These are phyloP conservation scores for Helicoverpa zea DNA, from an alignment of 1,140 invertebrate genomes.

Conservation along the genomic window DNA sequence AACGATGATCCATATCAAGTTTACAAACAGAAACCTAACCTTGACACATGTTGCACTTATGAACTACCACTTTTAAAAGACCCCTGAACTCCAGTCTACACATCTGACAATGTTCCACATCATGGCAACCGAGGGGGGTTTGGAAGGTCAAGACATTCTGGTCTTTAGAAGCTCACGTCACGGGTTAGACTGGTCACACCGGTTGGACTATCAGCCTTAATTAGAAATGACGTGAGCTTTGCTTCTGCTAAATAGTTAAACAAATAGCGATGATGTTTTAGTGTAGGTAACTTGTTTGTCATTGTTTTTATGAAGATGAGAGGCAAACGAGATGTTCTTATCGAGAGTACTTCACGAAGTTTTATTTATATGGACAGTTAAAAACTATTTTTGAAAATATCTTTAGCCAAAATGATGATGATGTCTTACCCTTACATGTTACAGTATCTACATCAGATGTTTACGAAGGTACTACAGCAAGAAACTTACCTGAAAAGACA, in stretches of 20 bases:
- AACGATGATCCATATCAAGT: neutral
- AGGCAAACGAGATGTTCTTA: too few species aligned
- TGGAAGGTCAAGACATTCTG: neutral
- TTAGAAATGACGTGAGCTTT: constrained; percentile 35
- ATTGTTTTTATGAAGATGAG: neutral
- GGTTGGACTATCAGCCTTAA: constrained; percentile 16
- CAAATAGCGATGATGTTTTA: constrained; percentile 4
- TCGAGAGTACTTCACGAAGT: too few species aligned
- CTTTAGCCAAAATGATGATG: too few species aligned
- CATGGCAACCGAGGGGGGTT: neutral
- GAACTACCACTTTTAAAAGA: neutral
- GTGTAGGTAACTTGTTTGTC: neutral
- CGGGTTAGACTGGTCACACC: constrained; percentile 13
- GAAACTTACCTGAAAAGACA: constrained; percentile 37
- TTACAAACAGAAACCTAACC: neutral
- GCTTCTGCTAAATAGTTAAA: constrained; percentile 3
- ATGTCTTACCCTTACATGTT: neutral
- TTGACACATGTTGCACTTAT: neutral
- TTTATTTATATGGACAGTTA: too few species aligned
- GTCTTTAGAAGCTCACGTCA: neutral
- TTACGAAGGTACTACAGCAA: neutral
- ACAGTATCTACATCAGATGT: neutral
- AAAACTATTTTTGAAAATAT: too few species aligned
- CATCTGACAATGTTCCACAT: neutral
- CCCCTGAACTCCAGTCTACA: neutral